Evolutionary conservation across 1,140 invertebrate species (phyloP).

Genomic region (Ceratina australensis): DNA sequence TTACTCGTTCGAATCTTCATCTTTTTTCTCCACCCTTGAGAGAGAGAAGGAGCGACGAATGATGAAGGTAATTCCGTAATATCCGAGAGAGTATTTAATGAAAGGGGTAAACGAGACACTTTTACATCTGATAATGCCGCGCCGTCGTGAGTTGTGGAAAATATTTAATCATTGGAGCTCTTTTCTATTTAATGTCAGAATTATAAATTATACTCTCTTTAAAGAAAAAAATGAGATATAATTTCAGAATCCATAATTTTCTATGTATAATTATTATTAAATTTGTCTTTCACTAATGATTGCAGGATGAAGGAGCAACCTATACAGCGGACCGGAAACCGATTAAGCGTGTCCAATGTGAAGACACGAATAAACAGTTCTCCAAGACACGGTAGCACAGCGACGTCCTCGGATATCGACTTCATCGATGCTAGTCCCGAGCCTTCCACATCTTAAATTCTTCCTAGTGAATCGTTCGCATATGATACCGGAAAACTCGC

Average conservation of each 20-base stretch:
- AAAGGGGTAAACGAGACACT: background rate
- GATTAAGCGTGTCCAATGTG: slow-evolving; percentile 67
- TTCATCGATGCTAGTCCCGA: slow-evolving; percentile 74
- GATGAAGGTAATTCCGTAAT: background rate
- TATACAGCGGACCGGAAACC: slow-evolving; percentile 56
- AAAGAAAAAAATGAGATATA: background rate
- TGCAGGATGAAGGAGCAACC: slow-evolving; percentile 48
- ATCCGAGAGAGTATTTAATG: slow-evolving; percentile 3
- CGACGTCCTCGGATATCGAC: slow-evolving; percentile 69
- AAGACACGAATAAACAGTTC: slow-evolving; percentile 68
- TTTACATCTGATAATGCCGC: background rate
- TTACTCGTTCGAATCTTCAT: background rate
- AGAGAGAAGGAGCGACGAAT: background rate
- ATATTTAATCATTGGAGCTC: background rate
- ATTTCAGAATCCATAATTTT: too few species aligned
- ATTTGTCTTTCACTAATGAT: slow-evolving; percentile 8
- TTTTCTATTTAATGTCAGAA: background rate
- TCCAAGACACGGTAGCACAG: slow-evolving; percentile 54
- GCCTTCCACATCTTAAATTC: slow-evolving; percentile 71
- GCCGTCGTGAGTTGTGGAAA: background rate
- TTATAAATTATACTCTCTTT: background rate
- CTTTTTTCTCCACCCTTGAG: background rate
- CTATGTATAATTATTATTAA: background rate
- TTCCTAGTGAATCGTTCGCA: background rate
- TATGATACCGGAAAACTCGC: too few species aligned